Evolutionary conservation across 1,140 invertebrate species (phyloP).

Genomic region (Teleogryllus occipitalis): DNA sequence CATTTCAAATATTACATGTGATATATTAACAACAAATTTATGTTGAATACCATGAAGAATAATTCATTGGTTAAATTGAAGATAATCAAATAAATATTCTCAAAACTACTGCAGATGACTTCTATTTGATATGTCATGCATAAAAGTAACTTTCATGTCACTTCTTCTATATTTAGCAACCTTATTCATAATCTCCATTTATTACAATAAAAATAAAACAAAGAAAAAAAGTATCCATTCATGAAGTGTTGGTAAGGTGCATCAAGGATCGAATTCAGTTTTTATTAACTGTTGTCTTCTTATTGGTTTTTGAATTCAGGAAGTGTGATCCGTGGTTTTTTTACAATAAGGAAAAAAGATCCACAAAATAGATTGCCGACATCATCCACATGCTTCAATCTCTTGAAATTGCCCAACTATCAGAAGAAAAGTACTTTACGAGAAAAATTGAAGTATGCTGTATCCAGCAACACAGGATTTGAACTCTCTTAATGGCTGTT

Average conservation of each 20-base stretch:
- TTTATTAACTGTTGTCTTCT: constrained; percentile 18
- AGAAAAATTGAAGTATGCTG: constrained; percentile 95
- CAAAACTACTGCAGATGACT: background rate
- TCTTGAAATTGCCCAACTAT: constrained; percentile 97
- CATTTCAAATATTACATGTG: background rate
- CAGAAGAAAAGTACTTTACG: constrained; percentile 89
- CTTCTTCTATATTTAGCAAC: background rate
- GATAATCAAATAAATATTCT: background rate
- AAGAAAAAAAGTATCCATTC: too few species aligned
- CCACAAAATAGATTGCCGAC: constrained; percentile 93
- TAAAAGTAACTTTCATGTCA: background rate
- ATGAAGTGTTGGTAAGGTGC: too few species aligned
- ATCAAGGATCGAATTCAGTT: background rate
- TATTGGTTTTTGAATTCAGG: constrained; percentile 41
- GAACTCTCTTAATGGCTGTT: constrained; percentile 71
- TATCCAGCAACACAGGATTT: constrained; percentile 96
- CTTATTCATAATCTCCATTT: too few species aligned
- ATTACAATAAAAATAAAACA: too few species aligned
- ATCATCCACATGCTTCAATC: constrained; percentile 98
- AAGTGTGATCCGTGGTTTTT: constrained; percentile 94
- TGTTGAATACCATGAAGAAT: background rate
- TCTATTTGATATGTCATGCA: background rate
- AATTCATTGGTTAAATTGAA: background rate
- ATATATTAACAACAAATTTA: background rate
- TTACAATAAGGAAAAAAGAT: constrained; percentile 93